Conservation (phyloP, 2,113 vertebrate genomes). For the Ceratotherium simum region DNA sequence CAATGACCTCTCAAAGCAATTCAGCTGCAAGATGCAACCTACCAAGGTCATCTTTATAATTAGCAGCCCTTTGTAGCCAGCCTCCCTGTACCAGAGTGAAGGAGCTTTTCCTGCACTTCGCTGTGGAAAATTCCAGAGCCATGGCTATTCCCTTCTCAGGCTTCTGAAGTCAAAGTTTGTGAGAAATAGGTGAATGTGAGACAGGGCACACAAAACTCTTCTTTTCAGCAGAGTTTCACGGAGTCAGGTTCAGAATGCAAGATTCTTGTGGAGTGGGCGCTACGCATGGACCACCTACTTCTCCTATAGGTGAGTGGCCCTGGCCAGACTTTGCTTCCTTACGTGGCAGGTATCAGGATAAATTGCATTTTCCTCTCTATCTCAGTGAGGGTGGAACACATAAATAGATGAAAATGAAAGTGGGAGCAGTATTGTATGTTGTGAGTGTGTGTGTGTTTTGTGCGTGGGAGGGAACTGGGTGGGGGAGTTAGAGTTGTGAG, state of each 20-base stretch:
- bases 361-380: not conserved
- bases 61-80: not conserved
- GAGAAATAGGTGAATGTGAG: not conserved
- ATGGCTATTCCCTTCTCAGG: not conserved
- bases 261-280: too few relatives aligned
- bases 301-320: not conserved
- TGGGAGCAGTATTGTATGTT: not conserved
- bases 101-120: not conserved
- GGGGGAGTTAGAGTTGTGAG: not conserved
- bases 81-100: not conserved
- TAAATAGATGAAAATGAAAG: not conserved
- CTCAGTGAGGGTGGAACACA: not conserved
- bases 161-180: not conserved
- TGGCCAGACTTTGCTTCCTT: not conserved
- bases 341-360: not conserved
- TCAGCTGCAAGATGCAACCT: not conserved
- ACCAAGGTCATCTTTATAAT: not conserved
- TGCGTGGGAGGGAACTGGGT: too few relatives aligned
- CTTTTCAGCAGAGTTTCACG: not conserved
- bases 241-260: not conserved
- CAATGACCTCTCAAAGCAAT: conserved; percentile 28
- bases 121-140: not conserved
- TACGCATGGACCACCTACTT: not conserved
- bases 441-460: not conserved
- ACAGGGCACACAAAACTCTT: not conserved